Evolutionary conservation across 2,113 vertebrate genomes (phyloP).

Genomic region (Centrocercus urophasianus): DNA sequence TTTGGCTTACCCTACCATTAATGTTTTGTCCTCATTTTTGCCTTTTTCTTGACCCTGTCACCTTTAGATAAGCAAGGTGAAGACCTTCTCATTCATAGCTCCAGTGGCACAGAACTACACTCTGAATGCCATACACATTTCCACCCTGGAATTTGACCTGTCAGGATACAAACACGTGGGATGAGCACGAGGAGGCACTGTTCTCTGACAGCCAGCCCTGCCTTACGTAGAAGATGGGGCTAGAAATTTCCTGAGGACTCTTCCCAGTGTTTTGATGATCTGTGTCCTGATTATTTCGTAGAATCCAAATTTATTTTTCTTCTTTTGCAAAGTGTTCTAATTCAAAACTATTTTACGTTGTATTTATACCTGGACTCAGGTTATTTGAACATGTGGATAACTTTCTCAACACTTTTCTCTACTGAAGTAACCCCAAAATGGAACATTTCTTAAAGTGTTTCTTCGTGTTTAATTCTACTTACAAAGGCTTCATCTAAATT

Average conservation of each 20-base stretch:
- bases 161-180: background rate
- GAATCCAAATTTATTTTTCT: background rate
- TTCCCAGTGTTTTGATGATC: background rate
- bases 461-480: slow-evolving; percentile 9
- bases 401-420: background rate
- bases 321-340: background rate
- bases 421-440: background rate
- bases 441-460: background rate
- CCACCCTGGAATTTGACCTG: background rate
- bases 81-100: background rate
- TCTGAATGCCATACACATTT: background rate
- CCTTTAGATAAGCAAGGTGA: background rate
- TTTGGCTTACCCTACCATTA: background rate
- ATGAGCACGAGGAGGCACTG: background rate
- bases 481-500: slow-evolving; percentile 18
- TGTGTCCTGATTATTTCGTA: background rate
- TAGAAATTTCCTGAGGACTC: background rate
- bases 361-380: background rate
- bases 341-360: background rate
- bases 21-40: background rate
- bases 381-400: background rate
- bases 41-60: background rate
- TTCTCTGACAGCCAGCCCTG: background rate
- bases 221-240: background rate
- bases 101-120: background rate